Conservation (phyloP, 1,140 invertebrate genomes). For the Leptinotarsa defecta region DNA sequence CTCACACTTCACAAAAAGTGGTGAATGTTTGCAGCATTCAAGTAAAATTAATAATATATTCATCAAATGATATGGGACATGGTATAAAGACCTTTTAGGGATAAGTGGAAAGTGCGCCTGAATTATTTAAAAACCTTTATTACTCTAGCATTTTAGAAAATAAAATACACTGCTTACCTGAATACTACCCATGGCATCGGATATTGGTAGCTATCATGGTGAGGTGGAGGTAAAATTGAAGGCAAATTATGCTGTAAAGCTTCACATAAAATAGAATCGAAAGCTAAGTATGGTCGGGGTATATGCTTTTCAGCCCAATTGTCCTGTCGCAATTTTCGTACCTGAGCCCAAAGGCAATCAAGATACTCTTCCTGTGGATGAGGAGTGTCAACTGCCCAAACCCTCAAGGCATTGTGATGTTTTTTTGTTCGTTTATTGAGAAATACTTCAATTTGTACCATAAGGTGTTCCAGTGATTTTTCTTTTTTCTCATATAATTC, state of each 20-base stretch:
- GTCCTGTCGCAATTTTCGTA: constrained; percentile 87
- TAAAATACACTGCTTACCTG: constrained; percentile 36
- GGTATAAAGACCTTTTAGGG: too few relatives aligned
- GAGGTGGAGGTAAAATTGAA: constrained; percentile 83
- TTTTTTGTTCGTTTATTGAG: constrained; percentile 91
- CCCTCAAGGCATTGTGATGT: constrained; percentile 86
- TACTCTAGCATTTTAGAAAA: too few relatives aligned
- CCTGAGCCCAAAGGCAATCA: constrained; percentile 96
- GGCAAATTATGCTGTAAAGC: constrained; percentile 95
- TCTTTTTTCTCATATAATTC: constrained; percentile 98
- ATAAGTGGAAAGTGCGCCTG: too few relatives aligned
- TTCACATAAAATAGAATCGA: constrained; percentile 93
- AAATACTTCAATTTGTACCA: constrained; percentile 94
- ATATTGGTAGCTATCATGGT: constrained; percentile 86
- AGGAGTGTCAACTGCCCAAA: constrained; percentile 90
- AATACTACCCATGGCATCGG: constrained; percentile 90
- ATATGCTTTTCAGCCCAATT: constrained; percentile 99
- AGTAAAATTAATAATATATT: too few relatives aligned
- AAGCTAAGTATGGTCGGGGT: constrained; percentile 90
- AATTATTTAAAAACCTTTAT: too few relatives aligned
- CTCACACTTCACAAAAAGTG: too few relatives aligned
- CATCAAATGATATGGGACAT: too few relatives aligned
- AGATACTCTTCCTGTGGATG: constrained; percentile 99
- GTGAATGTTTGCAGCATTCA: too few relatives aligned
- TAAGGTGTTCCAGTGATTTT: constrained; percentile 86